These are phyloP conservation scores for Lophura nycthemera DNA, from an alignment of 2,113 vertebrate species.

Conservation along the genomic window DNA sequence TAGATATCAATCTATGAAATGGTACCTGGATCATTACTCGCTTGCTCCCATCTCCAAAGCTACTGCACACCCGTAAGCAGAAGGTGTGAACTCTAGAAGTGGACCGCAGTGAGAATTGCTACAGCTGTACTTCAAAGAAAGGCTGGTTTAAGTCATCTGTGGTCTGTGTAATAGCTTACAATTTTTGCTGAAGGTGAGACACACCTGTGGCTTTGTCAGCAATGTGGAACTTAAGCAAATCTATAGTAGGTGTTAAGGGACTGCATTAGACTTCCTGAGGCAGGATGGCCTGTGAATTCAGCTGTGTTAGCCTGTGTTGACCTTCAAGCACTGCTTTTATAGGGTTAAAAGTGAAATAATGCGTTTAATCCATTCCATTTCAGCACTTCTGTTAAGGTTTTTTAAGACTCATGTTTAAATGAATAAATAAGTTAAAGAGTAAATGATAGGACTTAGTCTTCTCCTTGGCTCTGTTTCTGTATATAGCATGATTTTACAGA, in stretches of 20 bases:
- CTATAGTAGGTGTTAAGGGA: background rate
- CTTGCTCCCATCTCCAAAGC: background rate
- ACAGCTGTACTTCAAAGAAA: background rate
- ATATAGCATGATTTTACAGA: background rate
- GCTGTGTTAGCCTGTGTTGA: background rate
- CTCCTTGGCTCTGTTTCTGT: background rate
- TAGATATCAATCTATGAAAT: background rate
- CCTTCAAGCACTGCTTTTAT: background rate
- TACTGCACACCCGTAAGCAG: accelerated
- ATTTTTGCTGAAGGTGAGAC: background rate
- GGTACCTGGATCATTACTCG: background rate
- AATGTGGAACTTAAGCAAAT: background rate
- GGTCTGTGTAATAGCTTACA: background rate
- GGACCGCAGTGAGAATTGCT: background rate
- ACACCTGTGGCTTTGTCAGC: background rate
- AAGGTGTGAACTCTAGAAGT: background rate
- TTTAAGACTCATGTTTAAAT: background rate
- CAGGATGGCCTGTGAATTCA: background rate
- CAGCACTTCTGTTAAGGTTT: background rate
- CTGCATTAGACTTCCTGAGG: background rate
- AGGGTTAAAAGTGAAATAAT: background rate
- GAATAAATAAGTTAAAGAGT: background rate
- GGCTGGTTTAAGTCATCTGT: background rate
- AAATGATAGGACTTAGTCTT: background rate
- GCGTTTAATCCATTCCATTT: background rate